Percentiles rank a stretch among this genome's conserved stretches.
These are phyloP conservation scores for Epinotia bilunana DNA, from an alignment of 2,888 invertebrate genomes.

Conservation along the genomic window DNA sequence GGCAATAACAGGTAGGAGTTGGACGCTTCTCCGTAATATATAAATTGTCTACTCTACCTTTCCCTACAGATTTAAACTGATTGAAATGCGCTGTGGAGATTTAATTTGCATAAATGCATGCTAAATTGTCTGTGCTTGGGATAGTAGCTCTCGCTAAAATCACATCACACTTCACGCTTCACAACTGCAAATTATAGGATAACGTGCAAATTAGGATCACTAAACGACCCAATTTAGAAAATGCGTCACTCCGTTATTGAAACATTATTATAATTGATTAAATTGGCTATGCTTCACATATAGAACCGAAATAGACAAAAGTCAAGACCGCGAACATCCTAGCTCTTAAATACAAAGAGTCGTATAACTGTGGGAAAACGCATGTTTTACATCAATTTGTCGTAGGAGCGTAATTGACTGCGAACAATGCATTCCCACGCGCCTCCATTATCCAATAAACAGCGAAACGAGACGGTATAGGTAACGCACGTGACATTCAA, in stretches of 20 bases:
- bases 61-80: no score
- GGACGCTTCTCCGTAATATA: no score
- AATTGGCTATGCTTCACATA: background rate
- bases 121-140: background rate
- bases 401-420: background rate
- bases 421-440: slow-evolving; percentile 43
- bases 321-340: background rate
- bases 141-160: background rate
- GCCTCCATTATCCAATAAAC: slow-evolving; percentile 40
- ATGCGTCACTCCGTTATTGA: background rate
- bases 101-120: background rate
- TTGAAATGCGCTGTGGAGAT: background rate
- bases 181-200: background rate
- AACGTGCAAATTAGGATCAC: background rate
- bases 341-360: background rate
- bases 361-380: background rate
- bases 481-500: slow-evolving; percentile 22
- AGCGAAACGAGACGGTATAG: slow-evolving; percentile 21
- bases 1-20: no score
- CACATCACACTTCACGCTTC: background rate
- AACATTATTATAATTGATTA: slow-evolving; percentile 7
- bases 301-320: slow-evolving; percentile 12
- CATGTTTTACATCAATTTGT: background rate
- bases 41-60: no score
- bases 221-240: background rate